Percentiles rank a stretch among this genome's conserved stretches.
phyloP scores from a whole-genome alignment of 1,140 invertebrate species.

The Leptinotarsa defecta region DNA sequence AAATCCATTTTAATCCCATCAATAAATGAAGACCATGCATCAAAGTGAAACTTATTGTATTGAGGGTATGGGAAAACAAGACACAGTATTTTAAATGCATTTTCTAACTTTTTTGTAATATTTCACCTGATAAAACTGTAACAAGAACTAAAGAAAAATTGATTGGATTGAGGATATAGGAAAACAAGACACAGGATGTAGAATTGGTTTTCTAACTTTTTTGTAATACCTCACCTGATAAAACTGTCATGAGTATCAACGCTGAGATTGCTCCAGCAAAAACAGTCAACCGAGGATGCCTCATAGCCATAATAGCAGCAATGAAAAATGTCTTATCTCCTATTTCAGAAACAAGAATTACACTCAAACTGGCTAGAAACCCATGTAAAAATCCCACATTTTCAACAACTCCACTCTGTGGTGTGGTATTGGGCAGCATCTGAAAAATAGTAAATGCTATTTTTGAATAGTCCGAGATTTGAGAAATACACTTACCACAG shows the following conservation, averaged over 20 bases:
- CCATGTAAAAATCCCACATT: constrained; percentile 87
- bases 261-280: constrained; percentile 93
- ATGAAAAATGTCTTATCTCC: constrained; percentile 99
- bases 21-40: too few species aligned
- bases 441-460: neutral
- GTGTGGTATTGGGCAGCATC: neutral
- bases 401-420: constrained; percentile 34
- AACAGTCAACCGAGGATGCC: constrained; percentile 90
- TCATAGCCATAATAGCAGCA: constrained; percentile 99
- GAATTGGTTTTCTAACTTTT: too few species aligned
- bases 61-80: too few species aligned
- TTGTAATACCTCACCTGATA: constrained; percentile 71
- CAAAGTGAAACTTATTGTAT: too few species aligned
- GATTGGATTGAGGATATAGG: too few species aligned
- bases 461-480: neutral
- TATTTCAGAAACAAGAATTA: constrained; percentile 96
- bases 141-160: too few species aligned
- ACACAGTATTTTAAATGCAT: too few species aligned
- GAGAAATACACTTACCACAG: constrained; percentile 9
- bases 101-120: too few species aligned
- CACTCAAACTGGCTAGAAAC: constrained; percentile 91
- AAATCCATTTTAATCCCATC: too few species aligned
- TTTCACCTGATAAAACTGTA: too few species aligned
- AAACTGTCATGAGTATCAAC: constrained; percentile 91
- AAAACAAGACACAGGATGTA: too few species aligned